Conservation (phyloP, 1,140 invertebrate species). For the Galendromus occidentalis region DNA sequence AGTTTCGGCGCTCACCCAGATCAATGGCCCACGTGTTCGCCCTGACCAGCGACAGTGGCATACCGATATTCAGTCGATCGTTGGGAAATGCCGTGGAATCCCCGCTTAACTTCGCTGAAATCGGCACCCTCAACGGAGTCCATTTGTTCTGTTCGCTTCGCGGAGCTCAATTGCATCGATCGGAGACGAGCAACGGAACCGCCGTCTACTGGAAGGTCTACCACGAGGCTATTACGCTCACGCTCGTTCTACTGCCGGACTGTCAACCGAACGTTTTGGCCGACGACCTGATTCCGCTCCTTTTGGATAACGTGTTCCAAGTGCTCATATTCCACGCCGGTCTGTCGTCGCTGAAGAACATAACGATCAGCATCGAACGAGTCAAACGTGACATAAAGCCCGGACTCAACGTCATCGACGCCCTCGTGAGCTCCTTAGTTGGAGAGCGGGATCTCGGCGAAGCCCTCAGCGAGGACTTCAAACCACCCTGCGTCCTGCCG, state of each 20-base stretch:
- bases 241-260: not conserved
- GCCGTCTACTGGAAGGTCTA: slow-evolving; percentile 53
- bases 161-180: slow-evolving; percentile 37
- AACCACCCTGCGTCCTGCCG: not conserved
- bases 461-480: not conserved
- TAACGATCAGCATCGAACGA: slow-evolving; percentile 9
- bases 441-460: slow-evolving; percentile 1
- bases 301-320: not conserved
- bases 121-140: slow-evolving; percentile 60
- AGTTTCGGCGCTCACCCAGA: too few relatives aligned
- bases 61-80: slow-evolving; percentile 24
- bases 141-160: slow-evolving; percentile 58
- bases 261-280: not conserved
- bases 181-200: slow-evolving; percentile 43
- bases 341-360: slow-evolving; percentile 3
- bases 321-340: slow-evolving; percentile 1
- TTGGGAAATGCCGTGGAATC: slow-evolving; percentile 25
- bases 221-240: slow-evolving; percentile 27
- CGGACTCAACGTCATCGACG: not conserved
- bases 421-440: not conserved
- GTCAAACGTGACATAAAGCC: slow-evolving; percentile 10
- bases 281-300: not conserved
- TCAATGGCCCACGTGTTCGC: slow-evolving; percentile 21
- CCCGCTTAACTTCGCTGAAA: slow-evolving; percentile 51
- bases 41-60: slow-evolving; percentile 23